phyloP scores from a whole-genome alignment of 2,888 invertebrate genomes.

The Elmis aenea region DNA sequence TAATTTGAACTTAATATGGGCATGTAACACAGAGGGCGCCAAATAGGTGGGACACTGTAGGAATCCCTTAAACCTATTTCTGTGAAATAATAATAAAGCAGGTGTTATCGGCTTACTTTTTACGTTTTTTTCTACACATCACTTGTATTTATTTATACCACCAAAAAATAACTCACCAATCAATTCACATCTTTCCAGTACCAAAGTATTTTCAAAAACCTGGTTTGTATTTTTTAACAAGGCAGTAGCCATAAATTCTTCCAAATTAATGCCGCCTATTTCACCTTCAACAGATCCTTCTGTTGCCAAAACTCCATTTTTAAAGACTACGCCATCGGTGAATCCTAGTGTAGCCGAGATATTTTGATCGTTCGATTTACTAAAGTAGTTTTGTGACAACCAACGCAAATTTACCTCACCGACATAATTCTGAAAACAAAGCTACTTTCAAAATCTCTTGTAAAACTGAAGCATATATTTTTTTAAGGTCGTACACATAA shows the following conservation, averaged over 20 bases:
- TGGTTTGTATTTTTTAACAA: slow-evolving; percentile 46
- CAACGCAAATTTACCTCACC: slow-evolving; percentile 47
- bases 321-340: slow-evolving; percentile 41
- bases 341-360: slow-evolving; percentile 46
- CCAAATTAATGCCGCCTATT: slow-evolving; percentile 41
- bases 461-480: no score
- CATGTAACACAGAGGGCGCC: no score
- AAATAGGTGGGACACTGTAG: no score
- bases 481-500: no score
- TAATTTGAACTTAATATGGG: no score
- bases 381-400: slow-evolving; percentile 50
- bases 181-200: slow-evolving; percentile 30
- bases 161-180: no score
- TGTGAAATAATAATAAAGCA: no score
- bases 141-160: no score
- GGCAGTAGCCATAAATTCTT: slow-evolving; percentile 44
- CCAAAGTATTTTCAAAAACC: slow-evolving; percentile 38
- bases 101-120: no score
- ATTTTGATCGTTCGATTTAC: slow-evolving; percentile 48
- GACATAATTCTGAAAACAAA: slow-evolving; percentile 47
- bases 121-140: no score
- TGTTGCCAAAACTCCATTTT: slow-evolving; percentile 37
- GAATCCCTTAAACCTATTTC: no score
- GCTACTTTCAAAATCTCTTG: no score
- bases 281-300: slow-evolving; percentile 37